These are phyloP conservation scores for Coranthus polyacanthus DNA, from an alignment of 2,797 vertebrate genomes.

Conservation along the genomic window DNA sequence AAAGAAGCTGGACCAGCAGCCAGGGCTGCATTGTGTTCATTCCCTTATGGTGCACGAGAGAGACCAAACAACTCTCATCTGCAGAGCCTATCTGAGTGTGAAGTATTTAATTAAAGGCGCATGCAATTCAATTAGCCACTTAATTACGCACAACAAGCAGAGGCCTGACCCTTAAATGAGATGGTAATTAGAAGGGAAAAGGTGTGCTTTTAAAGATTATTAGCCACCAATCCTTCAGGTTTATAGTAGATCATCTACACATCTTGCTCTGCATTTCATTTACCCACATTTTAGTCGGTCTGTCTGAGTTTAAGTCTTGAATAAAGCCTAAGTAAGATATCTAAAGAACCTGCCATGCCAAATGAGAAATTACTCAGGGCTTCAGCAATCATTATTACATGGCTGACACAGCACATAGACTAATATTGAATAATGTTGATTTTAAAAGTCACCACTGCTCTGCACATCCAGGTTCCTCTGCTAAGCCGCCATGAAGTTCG, in stretches of 20 bases:
- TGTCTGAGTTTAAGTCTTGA: constrained; percentile 9
- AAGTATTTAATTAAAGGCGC: constrained; percentile 88
- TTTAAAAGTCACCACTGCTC: constrained; percentile 48
- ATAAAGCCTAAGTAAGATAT: constrained; percentile 32
- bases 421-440: constrained; percentile 57
- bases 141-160: constrained; percentile 83
- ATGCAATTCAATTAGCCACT: constrained; percentile 88
- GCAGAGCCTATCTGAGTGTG: constrained; percentile 84
- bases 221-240: constrained; percentile 77
- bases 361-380: constrained; percentile 33
- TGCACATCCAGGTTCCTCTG: constrained; percentile 45
- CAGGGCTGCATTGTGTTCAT: constrained; percentile 52
- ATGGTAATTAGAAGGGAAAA: constrained; percentile 85
- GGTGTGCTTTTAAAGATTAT: constrained; percentile 86
- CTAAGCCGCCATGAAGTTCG: constrained; percentile 64
- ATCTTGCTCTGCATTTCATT: constrained; percentile 47
- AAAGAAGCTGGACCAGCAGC: constrained; percentile 41
- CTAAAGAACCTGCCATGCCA: constrained; percentile 29
- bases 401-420: constrained; percentile 35
- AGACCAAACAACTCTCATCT: constrained; percentile 77
- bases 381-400: constrained; percentile 35
- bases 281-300: constrained; percentile 14
- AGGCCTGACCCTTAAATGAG: constrained; percentile 84
- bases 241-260: constrained; percentile 56
- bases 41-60: constrained; percentile 53